phyloP scores from a whole-genome alignment of 2,888 invertebrate genomes.

The Cactoblastis cactorum region DNA sequence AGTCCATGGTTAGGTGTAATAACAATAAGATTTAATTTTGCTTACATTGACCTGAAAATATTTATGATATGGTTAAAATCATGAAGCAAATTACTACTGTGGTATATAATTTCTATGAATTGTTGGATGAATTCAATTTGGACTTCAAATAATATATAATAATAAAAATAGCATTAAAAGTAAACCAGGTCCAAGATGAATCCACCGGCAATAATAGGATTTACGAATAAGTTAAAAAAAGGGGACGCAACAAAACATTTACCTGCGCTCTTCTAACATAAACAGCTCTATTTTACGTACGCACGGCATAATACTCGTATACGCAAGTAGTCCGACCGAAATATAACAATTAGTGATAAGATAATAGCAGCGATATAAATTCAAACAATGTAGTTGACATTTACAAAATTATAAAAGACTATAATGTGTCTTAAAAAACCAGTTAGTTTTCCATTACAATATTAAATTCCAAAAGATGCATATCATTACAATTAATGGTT shows the following conservation, averaged over 20 bases:
- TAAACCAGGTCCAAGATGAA: conserved; percentile 8
- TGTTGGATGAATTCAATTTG: too few relatives aligned
- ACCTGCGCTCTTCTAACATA: conserved; percentile 64
- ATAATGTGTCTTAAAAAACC: neutral
- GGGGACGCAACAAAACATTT: conserved; percentile 51
- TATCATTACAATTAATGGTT: conserved; percentile 23
- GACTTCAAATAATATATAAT: too few relatives aligned
- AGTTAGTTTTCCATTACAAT: conserved; percentile 39
- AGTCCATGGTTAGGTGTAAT: too few relatives aligned
- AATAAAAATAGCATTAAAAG: neutral
- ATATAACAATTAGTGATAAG: conserved; percentile 8
- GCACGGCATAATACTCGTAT: conserved; percentile 17
- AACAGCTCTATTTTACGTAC: conserved; percentile 15
- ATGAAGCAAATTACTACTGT: too few relatives aligned
- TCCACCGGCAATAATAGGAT: conserved; percentile 35
- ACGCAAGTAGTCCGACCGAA: conserved; percentile 4
- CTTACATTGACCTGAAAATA: too few relatives aligned
- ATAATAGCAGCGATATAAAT: neutral
- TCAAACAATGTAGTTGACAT: conserved; percentile 3
- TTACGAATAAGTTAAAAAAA: conserved; percentile 56
- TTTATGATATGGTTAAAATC: too few relatives aligned
- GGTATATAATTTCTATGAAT: neutral
- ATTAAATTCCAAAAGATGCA: conserved; percentile 13
- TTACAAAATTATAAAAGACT: conserved; percentile 22
- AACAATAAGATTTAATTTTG: too few relatives aligned